Evolutionary conservation across 2,888 invertebrate species (phyloP).

Genomic region (Phrixothrix hirtus): DNA sequence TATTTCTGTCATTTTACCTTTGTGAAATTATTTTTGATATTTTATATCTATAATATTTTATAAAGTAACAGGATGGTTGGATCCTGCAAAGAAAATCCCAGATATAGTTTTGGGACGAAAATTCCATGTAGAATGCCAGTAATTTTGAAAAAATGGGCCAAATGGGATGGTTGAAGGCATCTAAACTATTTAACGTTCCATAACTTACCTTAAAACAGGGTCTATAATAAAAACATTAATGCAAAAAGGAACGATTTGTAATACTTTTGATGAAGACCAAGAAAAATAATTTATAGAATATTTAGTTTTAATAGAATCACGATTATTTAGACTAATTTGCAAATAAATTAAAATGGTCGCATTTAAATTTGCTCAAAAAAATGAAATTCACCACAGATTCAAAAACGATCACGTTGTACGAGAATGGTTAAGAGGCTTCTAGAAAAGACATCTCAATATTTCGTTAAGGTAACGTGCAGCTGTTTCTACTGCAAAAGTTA

Average conservation of each 20-base stretch:
- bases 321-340: slow-evolving; percentile 4
- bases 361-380: slow-evolving; percentile 1
- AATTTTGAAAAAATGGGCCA: background rate
- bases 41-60: too few species aligned
- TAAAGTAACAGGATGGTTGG: too few species aligned
- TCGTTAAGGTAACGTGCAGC: too few species aligned
- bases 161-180: slow-evolving; percentile 5
- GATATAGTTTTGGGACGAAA: slow-evolving; percentile 4
- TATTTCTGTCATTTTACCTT: too few species aligned
- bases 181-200: slow-evolving; percentile 5
- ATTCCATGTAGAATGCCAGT: slow-evolving; percentile 3
- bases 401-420: background rate
- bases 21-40: too few species aligned
- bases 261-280: slow-evolving; percentile 1
- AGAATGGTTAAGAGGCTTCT: slow-evolving; percentile 6
- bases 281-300: slow-evolving; percentile 2
- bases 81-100: too few species aligned
- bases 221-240: slow-evolving; percentile 1
- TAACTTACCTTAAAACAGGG: slow-evolving; percentile 3
- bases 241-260: slow-evolving; percentile 5
- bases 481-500: too few species aligned
- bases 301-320: slow-evolving; percentile 2
- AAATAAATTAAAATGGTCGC: slow-evolving; percentile 1
- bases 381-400: slow-evolving; percentile 4
- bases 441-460: too few species aligned